phyloP scores from a whole-genome alignment of 2,113 vertebrate genomes.

The Ovis canadensis region DNA sequence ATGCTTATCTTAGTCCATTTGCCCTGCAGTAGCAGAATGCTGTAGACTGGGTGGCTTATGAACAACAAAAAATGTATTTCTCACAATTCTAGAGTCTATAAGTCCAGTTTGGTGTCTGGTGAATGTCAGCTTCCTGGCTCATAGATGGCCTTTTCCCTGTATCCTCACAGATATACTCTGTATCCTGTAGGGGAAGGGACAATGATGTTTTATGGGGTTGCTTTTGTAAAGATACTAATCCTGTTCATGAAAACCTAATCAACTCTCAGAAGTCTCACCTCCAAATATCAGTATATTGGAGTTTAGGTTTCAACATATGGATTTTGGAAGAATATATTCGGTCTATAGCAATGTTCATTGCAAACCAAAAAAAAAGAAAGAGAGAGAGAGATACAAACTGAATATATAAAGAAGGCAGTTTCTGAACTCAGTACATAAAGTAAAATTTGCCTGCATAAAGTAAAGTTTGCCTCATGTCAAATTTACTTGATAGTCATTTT shows the following conservation, averaged over 20 bases:
- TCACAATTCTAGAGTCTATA: not conserved
- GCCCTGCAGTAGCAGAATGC: not conserved
- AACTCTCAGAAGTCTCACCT: not conserved
- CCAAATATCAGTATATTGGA: not conserved
- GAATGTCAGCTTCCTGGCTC: not conserved
- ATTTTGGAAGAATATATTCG: not conserved
- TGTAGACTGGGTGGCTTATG: not conserved
- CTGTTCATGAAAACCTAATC: not conserved
- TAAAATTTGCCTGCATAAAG: not conserved
- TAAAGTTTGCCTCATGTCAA: not conserved
- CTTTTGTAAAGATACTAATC: not conserved
- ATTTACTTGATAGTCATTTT: not conserved
- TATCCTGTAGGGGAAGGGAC: not conserved
- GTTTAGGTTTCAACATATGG: not conserved
- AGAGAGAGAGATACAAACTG: not conserved
- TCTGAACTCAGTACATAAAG: not conserved
- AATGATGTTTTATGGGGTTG: not conserved
- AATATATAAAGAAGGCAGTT: not conserved
- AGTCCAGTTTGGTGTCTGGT: not conserved
- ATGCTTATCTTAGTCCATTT: not conserved
- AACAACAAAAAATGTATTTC: not conserved
- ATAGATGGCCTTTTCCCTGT: not conserved
- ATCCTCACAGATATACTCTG: not conserved
- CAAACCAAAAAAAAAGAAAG: not conserved
- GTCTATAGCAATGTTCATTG: not conserved